A percentile compares a stretch with the other conserved stretches of the same genome.
These are phyloP conservation scores for Sebastiscus albofasciatus DNA, from an alignment of 2,797 vertebrate genomes.

Conservation along the genomic window DNA sequence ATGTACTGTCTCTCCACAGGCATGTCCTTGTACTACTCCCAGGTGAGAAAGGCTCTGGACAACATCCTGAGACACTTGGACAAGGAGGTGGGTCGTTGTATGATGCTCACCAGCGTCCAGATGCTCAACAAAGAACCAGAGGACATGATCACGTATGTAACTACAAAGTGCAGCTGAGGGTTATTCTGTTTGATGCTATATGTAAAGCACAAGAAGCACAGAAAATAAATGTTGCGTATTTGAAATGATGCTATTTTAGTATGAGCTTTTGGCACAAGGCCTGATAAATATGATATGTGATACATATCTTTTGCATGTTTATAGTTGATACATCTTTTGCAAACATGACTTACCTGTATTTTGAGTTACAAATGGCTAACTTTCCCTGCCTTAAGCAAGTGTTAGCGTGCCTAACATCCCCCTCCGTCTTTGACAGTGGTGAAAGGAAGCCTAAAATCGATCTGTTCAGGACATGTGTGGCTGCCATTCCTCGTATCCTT, in stretches of 20 bases:
- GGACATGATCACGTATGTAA: constrained; percentile 91
- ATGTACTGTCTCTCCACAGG: constrained; percentile 77
- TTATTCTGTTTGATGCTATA: background rate
- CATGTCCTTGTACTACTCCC: constrained; percentile 98
- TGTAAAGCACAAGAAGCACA: background rate
- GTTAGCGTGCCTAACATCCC: background rate
- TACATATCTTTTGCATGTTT: background rate
- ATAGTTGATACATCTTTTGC: background rate
- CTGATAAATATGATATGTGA: background rate
- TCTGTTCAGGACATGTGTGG: constrained; percentile 97
- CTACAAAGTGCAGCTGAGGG: background rate
- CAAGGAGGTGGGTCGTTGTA: constrained; percentile 98
- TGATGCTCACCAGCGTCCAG: constrained; percentile 98
- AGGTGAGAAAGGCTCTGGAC: constrained; percentile 97
- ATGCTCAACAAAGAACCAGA: constrained; percentile 99
- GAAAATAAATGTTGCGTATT: background rate
- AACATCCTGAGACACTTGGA: constrained; percentile 97
- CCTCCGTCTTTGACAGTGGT: constrained; percentile 81
- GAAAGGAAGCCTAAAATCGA: constrained; percentile 99
- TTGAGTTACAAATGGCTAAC: background rate
- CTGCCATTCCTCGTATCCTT: constrained; percentile 96
- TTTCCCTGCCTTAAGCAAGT: background rate
- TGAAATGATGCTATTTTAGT: background rate
- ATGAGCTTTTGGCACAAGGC: background rate
- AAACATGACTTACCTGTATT: background rate